A percentile compares a stretch with the other conserved stretches of the same genome.
Conservation (phyloP, 2,888 invertebrate species). For the Tinea trinotella region DNA sequence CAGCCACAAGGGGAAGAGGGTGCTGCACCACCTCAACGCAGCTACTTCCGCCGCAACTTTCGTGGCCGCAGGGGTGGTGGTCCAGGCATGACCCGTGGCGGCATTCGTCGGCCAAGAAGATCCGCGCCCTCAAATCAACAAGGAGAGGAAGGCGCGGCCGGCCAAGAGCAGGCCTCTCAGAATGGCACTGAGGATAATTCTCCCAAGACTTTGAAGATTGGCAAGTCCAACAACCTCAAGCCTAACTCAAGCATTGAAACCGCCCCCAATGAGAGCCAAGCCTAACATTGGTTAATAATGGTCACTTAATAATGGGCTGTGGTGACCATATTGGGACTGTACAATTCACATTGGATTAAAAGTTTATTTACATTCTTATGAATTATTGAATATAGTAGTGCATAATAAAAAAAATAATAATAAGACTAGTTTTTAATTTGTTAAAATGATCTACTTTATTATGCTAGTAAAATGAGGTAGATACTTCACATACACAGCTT, state of each 20-base stretch:
- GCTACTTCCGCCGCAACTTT: slow-evolving; percentile 83
- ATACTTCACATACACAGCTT: no score
- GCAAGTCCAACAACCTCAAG: slow-evolving; percentile 38
- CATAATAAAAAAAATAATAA: no score
- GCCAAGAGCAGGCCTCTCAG: slow-evolving; percentile 25
- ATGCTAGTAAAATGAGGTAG: no score
- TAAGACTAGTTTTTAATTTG: no score
- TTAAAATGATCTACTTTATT: no score
- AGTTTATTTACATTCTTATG: no score
- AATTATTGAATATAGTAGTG: no score
- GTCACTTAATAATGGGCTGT: no score
- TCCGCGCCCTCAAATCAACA: slow-evolving; percentile 37
- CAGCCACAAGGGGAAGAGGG: slow-evolving; percentile 52
- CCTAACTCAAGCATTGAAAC: slow-evolving; percentile 57
- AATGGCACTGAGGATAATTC: slow-evolving; percentile 12
- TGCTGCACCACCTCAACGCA: slow-evolving; percentile 60
- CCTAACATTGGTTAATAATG: slow-evolving; percentile 41
- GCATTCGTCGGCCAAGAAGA: slow-evolving; percentile 27
- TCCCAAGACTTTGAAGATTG: slow-evolving; percentile 31
- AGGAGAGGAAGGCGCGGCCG: slow-evolving; percentile 35
- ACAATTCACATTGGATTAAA: no score
- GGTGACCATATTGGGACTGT: no score
- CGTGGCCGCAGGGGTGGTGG: slow-evolving; percentile 73
- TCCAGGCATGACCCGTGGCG: slow-evolving; percentile 27
- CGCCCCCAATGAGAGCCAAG: slow-evolving; percentile 68